phyloP scores from a whole-genome alignment of 2,113 vertebrate genomes.

The Bos indicus region DNA sequence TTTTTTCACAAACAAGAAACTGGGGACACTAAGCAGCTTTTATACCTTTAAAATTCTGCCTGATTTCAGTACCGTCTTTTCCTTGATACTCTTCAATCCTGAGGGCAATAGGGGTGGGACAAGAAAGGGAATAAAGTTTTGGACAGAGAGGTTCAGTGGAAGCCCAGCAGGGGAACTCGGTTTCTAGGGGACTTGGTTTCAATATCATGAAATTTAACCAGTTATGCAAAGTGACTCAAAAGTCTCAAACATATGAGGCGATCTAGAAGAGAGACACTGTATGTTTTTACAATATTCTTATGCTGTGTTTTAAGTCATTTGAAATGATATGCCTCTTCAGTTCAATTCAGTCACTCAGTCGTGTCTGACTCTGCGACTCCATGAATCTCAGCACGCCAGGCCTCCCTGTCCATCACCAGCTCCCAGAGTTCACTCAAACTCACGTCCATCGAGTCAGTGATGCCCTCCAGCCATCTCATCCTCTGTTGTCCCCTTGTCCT shows the following conservation, averaged over 20 bases:
- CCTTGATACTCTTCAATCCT: neutral
- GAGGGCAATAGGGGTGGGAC: neutral
- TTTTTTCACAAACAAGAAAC: neutral
- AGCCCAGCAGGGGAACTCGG: neutral
- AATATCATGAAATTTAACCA: neutral
- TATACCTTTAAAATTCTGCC: neutral
- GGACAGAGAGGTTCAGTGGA: neutral
- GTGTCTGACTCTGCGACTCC: rapidly evolving
- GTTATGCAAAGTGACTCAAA: neutral
- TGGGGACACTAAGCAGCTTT: neutral
- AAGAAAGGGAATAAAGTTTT: neutral
- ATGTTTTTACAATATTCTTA: neutral
- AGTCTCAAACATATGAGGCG: neutral
- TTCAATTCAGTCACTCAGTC: no score
- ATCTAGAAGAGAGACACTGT: neutral
- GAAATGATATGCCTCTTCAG: neutral
- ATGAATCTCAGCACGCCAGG: no score
- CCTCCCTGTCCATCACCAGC: no score
- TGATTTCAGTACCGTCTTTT: neutral
- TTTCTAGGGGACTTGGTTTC: neutral
- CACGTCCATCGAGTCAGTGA: no score
- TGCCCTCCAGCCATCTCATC: no score
- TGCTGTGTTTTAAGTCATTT: neutral
- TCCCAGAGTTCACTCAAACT: no score
- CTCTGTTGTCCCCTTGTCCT: no score